Evolutionary conservation across 1,140 invertebrate species (phyloP).

Genomic region (Venturia canescens): DNA sequence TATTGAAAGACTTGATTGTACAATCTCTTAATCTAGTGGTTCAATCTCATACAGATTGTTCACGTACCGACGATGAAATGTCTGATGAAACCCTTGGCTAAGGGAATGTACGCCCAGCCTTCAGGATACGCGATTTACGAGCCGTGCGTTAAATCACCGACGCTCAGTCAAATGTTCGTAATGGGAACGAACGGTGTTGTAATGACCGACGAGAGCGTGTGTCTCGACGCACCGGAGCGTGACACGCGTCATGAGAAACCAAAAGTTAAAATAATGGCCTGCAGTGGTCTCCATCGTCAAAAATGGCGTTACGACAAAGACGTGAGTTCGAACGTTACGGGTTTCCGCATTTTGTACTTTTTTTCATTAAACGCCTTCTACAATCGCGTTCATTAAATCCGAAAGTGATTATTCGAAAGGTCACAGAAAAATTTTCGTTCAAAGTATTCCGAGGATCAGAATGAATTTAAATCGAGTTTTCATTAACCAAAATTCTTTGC

Average conservation of each 20-base stretch:
- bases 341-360: background rate
- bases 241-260: conserved; percentile 73
- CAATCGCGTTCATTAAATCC: conserved; percentile 25
- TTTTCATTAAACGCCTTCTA: background rate
- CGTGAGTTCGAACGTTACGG: conserved; percentile 64
- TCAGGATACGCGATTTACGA: conserved; percentile 81
- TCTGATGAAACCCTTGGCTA: conserved; percentile 79
- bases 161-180: conserved; percentile 86
- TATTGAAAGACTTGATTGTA: background rate
- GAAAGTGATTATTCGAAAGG: too few relatives aligned
- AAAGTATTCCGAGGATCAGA: too few relatives aligned
- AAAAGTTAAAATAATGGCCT: conserved; percentile 83
- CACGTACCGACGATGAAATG: conserved; percentile 78
- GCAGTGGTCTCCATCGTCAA: conserved; percentile 80
- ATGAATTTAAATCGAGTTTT: too few relatives aligned
- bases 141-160: conserved; percentile 74
- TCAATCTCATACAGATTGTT: conserved; percentile 71
- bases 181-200: conserved; percentile 82
- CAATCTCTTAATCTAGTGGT: background rate
- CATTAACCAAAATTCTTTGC: too few relatives aligned
- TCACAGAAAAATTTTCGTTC: too few relatives aligned
- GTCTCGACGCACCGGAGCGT: conserved; percentile 82
- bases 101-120: conserved; percentile 79
- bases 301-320: conserved; percentile 81
- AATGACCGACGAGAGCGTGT: conserved; percentile 86